Evolutionary conservation across 2,113 vertebrate species (phyloP), one percentile per base, ranked within the genome.

Genomic region (Ibidorhyncha struthersii): DNA sequence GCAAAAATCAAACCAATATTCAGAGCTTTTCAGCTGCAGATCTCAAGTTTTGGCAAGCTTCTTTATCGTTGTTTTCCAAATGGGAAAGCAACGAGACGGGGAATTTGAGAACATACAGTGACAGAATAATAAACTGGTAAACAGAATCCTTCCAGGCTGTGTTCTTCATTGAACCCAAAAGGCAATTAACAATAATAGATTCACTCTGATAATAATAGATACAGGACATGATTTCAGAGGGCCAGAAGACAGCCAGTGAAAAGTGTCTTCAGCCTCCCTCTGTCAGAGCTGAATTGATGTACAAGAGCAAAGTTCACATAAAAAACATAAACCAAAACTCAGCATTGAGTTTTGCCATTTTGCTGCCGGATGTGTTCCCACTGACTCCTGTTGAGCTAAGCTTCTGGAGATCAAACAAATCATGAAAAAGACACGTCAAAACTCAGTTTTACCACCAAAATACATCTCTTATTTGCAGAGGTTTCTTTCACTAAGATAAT

Each of bases 1-100:
- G 61, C 43, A 92, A 86, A 77, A 92, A 90, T 72, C 56, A 86
- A 95, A 93, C 56, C 66, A 86, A 81, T 71, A 89, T 67, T 78
- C 76, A 91, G 70, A 94, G 77, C 56, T 65, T 87, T 97, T 82
- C 66, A 93, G 66, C 23, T 93, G 81, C 32, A 65, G 52, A 89
- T 86, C 77, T 89, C 26, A 21, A 70, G 58, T 53, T 72, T 2
- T 97, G 94, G 89, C 89, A 91, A 80, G 59, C 19, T 62, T 18
- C 29, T 65, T 80, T 76, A 69, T 73, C 0, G 1, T 38, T 91
- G 38, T 87, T 93, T 93, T 91, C 89, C 66, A 93, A 84, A 72
- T 7, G 43, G 71, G 81, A 89, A 95, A 92, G 43, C 36, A 61
- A 86, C 90, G 41, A 62, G 56, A 76, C 9, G 21, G 27, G 40